Conservation (phyloP, 2,797 vertebrate species). For the Thaleichthys pacificus region DNA sequence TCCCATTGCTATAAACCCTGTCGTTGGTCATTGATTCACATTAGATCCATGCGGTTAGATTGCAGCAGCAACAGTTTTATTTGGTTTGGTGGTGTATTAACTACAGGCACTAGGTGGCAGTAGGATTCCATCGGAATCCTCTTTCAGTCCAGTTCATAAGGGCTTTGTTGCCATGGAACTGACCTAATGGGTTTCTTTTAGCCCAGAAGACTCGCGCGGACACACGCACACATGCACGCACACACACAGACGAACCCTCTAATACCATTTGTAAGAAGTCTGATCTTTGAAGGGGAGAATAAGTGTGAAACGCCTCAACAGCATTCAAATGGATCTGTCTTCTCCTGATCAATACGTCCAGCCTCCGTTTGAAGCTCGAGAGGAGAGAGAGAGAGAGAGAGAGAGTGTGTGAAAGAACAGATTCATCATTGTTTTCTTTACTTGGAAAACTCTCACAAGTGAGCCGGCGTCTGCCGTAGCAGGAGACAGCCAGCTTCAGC, state of each 20-base stretch:
- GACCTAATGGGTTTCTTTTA: constrained; percentile 70
- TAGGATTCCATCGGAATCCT: constrained; percentile 59
- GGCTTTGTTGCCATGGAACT: constrained; percentile 72
- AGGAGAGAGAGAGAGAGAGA: constrained; percentile 1
- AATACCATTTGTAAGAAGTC: constrained; percentile 67
- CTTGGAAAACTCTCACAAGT: constrained; percentile 33
- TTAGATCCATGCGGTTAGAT: constrained; percentile 21
- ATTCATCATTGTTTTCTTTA: constrained; percentile 45
- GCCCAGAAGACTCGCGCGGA: constrained; percentile 19
- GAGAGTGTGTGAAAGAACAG: constrained; percentile 10
- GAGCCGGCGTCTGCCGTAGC: constrained; percentile 27
- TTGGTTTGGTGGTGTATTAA: constrained; percentile 49
- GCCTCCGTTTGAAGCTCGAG: constrained; percentile 31
- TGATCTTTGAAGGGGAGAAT: constrained; percentile 64
- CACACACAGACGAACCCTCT: constrained; percentile 35
- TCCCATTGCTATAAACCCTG: constrained; percentile 31
- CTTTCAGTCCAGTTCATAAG: constrained; percentile 27
- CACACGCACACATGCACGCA: constrained; percentile 17
- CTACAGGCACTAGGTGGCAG: constrained; percentile 74
- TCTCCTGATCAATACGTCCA: constrained; percentile 47
- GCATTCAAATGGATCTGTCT: constrained; percentile 55
- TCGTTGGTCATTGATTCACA: constrained; percentile 30
- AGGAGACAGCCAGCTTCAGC: constrained; percentile 22
- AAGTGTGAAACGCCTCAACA: constrained; percentile 57
- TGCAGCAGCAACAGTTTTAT: constrained; percentile 32